phyloP scores from a whole-genome alignment of 2,797 vertebrate species.

The Chrysolophus pictus region DNA sequence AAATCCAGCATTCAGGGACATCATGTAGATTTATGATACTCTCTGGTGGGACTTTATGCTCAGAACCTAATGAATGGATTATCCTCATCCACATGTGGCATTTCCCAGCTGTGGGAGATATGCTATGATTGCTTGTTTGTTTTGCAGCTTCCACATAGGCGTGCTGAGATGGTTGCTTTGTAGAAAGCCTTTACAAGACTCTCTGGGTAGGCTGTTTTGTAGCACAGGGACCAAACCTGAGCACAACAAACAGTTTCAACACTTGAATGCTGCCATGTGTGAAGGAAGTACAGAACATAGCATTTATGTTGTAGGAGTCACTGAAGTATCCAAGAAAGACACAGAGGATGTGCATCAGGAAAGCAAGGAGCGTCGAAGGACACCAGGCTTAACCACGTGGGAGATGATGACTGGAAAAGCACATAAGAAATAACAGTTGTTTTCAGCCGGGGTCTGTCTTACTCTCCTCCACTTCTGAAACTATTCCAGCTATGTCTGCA shows the following conservation, averaged over 20 bases:
- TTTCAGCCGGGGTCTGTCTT: not conserved
- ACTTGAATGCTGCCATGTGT: not conserved
- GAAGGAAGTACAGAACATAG: not conserved
- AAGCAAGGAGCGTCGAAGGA: not conserved
- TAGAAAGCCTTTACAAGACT: not conserved
- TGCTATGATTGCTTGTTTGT: not conserved
- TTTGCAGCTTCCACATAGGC: not conserved
- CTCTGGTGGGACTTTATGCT: not conserved
- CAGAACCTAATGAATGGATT: constrained; percentile 40
- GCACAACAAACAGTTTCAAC: not conserved
- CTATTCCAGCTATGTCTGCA: not conserved
- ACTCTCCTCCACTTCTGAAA: not conserved
- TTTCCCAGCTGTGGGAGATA: constrained; percentile 25
- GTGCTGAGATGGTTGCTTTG: not conserved
- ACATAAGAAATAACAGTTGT: not conserved
- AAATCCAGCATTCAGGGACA: not conserved
- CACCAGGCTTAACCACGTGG: not conserved
- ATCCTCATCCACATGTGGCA: not conserved
- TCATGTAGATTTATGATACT: constrained; percentile 11
- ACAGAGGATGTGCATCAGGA: not conserved
- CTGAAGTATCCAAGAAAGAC: not conserved
- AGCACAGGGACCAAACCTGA: not conserved
- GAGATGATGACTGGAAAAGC: not conserved
- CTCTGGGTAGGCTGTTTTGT: not conserved
- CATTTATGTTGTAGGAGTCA: not conserved